phyloP scores from a whole-genome alignment of 2,797 vertebrate genomes.

The Nothura maculosa region DNA sequence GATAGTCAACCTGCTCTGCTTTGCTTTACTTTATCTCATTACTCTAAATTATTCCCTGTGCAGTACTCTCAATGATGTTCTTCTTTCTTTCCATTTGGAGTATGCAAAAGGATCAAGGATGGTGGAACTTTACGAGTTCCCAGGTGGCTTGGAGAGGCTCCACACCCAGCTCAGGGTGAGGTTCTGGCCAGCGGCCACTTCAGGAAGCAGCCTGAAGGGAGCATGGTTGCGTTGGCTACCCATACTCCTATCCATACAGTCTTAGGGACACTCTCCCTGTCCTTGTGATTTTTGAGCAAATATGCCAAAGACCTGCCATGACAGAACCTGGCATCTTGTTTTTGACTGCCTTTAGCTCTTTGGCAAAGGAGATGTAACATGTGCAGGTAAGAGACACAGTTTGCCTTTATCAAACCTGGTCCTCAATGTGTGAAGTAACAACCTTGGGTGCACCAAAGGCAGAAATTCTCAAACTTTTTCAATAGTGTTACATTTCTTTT shows the following conservation, averaged over 20 bases:
- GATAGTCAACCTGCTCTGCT: background rate
- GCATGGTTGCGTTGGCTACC: background rate
- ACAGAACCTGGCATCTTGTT: background rate
- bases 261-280: background rate
- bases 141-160: background rate
- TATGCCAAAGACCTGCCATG: background rate
- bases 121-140: background rate
- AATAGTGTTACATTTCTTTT: background rate
- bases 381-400: background rate
- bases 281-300: background rate
- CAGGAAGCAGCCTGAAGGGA: background rate
- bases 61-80: background rate
- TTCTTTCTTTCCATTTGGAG: background rate
- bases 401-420: background rate
- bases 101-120: background rate
- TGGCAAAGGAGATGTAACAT: background rate
- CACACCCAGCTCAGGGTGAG: background rate
- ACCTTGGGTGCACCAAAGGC: background rate
- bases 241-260: accelerated
- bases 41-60: accelerated
- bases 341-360: background rate
- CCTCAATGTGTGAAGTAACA: background rate
- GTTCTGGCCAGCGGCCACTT: background rate
- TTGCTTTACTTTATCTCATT: background rate
- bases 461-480: background rate